phyloP scores from a whole-genome alignment of 1,140 invertebrate species.

The Dendrolimus punctatus region DNA sequence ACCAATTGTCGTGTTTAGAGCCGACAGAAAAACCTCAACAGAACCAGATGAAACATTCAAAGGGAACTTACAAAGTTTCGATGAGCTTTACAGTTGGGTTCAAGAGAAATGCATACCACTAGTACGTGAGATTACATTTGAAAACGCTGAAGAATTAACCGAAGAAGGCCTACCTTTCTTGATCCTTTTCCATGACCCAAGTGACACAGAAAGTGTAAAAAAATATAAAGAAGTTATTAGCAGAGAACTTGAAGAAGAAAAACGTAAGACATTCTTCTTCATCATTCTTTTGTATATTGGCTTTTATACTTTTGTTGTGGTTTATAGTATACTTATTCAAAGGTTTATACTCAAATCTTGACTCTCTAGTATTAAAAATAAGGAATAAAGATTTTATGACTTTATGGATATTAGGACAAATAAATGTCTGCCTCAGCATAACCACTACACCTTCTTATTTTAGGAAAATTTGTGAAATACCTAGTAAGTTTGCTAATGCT shows the following conservation, averaged over 20 bases:
- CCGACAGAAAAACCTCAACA: conserved; percentile 83
- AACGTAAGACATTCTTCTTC: conserved; percentile 81
- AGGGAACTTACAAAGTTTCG: conserved; percentile 81
- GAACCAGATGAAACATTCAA: conserved; percentile 87
- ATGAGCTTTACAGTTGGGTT: conserved; percentile 89
- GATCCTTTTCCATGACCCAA: conserved; percentile 94
- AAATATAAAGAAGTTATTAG: conserved; percentile 88
- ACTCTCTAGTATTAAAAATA: too few relatives aligned
- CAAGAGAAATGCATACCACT: conserved; percentile 91
- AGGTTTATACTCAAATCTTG: too few relatives aligned
- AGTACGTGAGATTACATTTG: conserved; percentile 96
- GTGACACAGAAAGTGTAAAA: conserved; percentile 90
- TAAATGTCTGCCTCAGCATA: too few relatives aligned
- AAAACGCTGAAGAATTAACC: conserved; percentile 99
- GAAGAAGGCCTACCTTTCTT: conserved; percentile 99
- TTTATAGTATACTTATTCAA: too few relatives aligned
- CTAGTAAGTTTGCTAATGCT: too few relatives aligned
- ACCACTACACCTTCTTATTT: too few relatives aligned
- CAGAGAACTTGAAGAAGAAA: conserved; percentile 86
- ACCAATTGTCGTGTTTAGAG: conserved; percentile 86
- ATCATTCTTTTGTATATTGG: too few relatives aligned
- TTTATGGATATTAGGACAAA: too few relatives aligned
- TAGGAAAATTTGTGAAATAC: too few relatives aligned
- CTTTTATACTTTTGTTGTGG: too few relatives aligned
- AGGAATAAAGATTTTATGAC: too few relatives aligned